Conservation (phyloP, 2,888 invertebrate genomes). For the Eilema caniola region DNA sequence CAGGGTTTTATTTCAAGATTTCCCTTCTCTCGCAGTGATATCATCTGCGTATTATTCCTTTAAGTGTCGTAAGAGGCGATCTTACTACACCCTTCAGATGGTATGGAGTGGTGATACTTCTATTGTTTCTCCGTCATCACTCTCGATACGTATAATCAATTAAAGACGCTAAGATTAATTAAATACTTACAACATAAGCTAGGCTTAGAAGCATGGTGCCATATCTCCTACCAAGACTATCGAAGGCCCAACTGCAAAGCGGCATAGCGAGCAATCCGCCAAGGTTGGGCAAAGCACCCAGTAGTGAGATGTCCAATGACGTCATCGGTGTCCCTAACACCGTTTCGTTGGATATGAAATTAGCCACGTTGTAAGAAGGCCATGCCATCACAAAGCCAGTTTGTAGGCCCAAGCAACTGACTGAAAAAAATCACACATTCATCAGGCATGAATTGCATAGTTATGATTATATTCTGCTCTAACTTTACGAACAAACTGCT, state of each 20-base stretch:
- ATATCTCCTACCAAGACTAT: slow-evolving; percentile 74
- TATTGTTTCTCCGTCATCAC: too few relatives aligned
- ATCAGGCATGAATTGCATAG: too few relatives aligned
- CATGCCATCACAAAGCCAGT: slow-evolving; percentile 76
- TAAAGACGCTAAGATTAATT: too few relatives aligned
- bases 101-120: too few relatives aligned
- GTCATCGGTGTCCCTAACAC: slow-evolving; percentile 70
- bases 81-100: too few relatives aligned
- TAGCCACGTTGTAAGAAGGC: slow-evolving; percentile 76
- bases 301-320: slow-evolving; percentile 66
- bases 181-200: slow-evolving; percentile 71
- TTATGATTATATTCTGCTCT: too few relatives aligned
- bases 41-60: too few relatives aligned
- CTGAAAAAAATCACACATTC: slow-evolving; percentile 51
- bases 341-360: slow-evolving; percentile 73
- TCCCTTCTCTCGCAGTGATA: too few relatives aligned
- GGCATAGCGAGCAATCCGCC: slow-evolving; percentile 74
- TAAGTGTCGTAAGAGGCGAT: too few relatives aligned
- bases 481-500: too few relatives aligned
- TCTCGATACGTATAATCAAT: too few relatives aligned
- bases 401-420: slow-evolving; percentile 68
- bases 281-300: slow-evolving; percentile 74
- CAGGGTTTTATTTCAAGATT: too few relatives aligned
- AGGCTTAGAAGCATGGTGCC: slow-evolving; percentile 75
- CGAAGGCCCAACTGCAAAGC: slow-evolving; percentile 69